Percentiles rank a stretch among this genome's conserved stretches.
Conservation (phyloP, 2,888 invertebrate species). For the Gisinianus flammeolus region DNA sequence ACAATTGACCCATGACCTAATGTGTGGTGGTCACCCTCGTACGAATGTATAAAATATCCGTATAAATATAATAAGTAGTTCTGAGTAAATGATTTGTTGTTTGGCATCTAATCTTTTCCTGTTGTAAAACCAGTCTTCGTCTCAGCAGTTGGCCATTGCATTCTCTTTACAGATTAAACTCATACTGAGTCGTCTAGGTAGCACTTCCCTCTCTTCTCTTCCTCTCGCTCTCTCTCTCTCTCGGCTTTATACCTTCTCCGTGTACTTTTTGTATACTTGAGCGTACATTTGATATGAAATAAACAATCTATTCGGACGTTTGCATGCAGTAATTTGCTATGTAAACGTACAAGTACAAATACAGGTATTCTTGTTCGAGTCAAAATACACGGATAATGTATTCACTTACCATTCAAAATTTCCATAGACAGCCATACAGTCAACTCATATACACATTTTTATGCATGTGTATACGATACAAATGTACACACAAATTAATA, state of each 20-base stretch:
- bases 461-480: no score
- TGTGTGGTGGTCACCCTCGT: constrained; percentile 51
- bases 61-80: constrained; percentile 38
- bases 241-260: constrained; percentile 4
- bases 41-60: constrained; percentile 38
- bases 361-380: constrained; percentile 24
- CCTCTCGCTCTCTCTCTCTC: constrained; percentile 33
- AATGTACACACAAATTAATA: not conserved
- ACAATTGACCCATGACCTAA: constrained; percentile 48
- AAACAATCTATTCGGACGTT: constrained; percentile 32
- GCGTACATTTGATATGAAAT: constrained; percentile 23
- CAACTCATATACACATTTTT: not conserved
- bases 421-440: not conserved
- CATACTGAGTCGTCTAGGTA: constrained; percentile 46
- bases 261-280: not conserved
- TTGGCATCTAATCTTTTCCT: constrained; percentile 55
- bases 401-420: not conserved
- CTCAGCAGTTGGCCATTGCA: constrained; percentile 54
- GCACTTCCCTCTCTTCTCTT: constrained; percentile 32
- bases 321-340: constrained; percentile 36
- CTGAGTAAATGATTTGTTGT: constrained; percentile 52
- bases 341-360: constrained; percentile 2
- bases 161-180: constrained; percentile 50
- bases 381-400: constrained; percentile 8
- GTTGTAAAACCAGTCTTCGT: constrained; percentile 55